Conservation (phyloP, 2,888 invertebrate genomes). For the Sarcophaga carnaria region DNA sequence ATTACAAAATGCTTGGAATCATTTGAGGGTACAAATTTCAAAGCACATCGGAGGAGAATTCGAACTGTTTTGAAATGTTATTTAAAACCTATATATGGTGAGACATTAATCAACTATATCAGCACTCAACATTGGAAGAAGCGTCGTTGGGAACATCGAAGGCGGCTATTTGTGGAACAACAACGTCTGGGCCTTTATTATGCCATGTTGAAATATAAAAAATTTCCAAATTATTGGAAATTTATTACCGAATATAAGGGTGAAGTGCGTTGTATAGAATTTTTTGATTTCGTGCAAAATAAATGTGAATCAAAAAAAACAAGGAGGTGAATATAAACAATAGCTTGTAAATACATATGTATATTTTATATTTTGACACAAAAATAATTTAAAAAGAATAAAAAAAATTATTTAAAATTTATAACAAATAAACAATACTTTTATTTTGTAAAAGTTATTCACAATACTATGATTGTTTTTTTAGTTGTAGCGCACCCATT, state of each 20-base stretch:
- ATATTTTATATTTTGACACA: too few species aligned
- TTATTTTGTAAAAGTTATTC: too few species aligned
- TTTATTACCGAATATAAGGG: constrained; percentile 71
- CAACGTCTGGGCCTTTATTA: constrained; percentile 75
- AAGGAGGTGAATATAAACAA: neutral
- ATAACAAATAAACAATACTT: too few species aligned
- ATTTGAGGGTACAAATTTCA: constrained; percentile 65
- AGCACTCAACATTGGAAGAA: constrained; percentile 74
- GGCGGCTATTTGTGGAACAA: constrained; percentile 72
- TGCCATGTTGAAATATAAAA: constrained; percentile 76
- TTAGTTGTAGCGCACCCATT: too few species aligned
- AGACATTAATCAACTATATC: constrained; percentile 66
- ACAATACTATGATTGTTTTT: too few species aligned
- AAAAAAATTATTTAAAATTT: too few species aligned
- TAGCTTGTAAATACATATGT: too few species aligned
- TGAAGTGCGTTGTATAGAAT: constrained; percentile 75
- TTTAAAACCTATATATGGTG: constrained; percentile 71
- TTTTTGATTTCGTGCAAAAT: constrained; percentile 74
- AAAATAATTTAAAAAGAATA: too few species aligned
- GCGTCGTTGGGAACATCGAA: constrained; percentile 68
- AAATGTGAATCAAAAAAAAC: constrained; percentile 37
- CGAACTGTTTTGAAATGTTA: constrained; percentile 53
- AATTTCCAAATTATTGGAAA: constrained; percentile 75
- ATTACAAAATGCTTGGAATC: constrained; percentile 69
- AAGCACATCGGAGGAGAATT: constrained; percentile 58